Evolutionary conservation across 2,113 vertebrate species (phyloP), one percentile per base, ranked within the genome.

Genomic region (Tenrec ecaudatus): DNA sequence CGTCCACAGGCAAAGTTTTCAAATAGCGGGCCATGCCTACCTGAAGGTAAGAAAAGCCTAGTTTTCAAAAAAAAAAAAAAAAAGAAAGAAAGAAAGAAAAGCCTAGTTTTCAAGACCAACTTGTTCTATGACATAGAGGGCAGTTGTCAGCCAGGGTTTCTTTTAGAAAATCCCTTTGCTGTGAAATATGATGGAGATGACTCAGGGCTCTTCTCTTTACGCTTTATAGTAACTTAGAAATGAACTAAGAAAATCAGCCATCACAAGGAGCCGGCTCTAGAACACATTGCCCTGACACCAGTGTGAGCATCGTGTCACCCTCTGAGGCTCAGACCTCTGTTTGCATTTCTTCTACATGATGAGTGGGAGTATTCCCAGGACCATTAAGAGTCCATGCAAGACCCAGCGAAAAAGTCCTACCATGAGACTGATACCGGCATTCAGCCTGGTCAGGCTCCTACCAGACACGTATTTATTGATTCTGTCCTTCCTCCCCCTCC

Each of bases 11-110:
- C 97, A 19, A 66, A 95, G 86, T 99, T 99, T 93, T 93, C 96
- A 92, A 96, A 93, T 92, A 97, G 33, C 38, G 98, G 97, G 86
- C 20, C 6, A 0, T 98, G 98, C 86, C 14, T 0, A 9, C 3
- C 71, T 40, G 1, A 62, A 97, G 98, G 98, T 98, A 98, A 79
- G 79, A 16, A 88, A 29, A 62, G 62, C 25, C 80, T 68, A 3
- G 6, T 75, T 93, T 62, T 75, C 29, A 14, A 64, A n/a, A n/a
- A n/a, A n/a, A n/a, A n/a, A n/a, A n/a, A n/a, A n/a, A n/a, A n/a
- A n/a, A n/a, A n/a, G n/a, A n/a, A n/a, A n/a, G 1, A 62, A 97
- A 98, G 98, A 98, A 98, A 79, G 79, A 16, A 88, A 29, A 62
- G 62, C 25, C 80, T 68, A 3, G 6, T 75, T 93, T 62, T 75